Conservation (phyloP, 2,888 invertebrate species). For the Drosophila incognita region DNA sequence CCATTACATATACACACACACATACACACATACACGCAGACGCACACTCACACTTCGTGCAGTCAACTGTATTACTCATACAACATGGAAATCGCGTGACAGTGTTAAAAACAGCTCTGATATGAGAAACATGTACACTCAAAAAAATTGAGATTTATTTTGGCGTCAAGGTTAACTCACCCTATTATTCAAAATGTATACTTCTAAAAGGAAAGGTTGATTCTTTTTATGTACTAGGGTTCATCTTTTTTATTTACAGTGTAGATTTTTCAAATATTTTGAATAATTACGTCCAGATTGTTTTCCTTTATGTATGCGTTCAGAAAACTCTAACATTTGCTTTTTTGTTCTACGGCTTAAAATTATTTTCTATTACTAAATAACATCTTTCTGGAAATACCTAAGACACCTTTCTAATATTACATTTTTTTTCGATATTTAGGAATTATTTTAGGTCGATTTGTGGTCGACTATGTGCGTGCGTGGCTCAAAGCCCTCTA, state of each 20-base stretch:
- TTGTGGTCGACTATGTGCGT: no score
- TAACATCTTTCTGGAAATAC: no score
- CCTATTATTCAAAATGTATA: not conserved
- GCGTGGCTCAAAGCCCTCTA: not conserved
- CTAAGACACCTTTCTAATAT: no score
- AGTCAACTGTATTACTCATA: slow-evolving; percentile 68
- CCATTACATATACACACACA: slow-evolving; percentile 3
- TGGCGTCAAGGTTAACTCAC: not conserved
- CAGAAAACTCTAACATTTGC: no score
- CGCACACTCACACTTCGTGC: slow-evolving; percentile 3
- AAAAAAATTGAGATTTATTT: not conserved
- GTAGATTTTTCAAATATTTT: no score
- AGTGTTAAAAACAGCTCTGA: slow-evolving; percentile 4
- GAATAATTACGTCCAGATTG: no score
- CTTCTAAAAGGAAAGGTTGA: not conserved
- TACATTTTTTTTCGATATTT: not conserved
- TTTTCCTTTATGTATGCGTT: no score
- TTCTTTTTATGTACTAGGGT: not conserved
- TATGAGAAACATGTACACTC: not conserved
- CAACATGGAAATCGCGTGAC: slow-evolving; percentile 38
- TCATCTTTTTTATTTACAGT: no score
- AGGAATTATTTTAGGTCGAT: not conserved
- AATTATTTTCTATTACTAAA: no score
- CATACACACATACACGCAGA: slow-evolving; percentile 1
- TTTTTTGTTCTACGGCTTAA: no score